Percentiles rank a stretch among this genome's conserved stretches.
Evolutionary conservation across 2,888 invertebrate species (phyloP).

Genomic region (Nephrotoma appendiculata): DNA sequence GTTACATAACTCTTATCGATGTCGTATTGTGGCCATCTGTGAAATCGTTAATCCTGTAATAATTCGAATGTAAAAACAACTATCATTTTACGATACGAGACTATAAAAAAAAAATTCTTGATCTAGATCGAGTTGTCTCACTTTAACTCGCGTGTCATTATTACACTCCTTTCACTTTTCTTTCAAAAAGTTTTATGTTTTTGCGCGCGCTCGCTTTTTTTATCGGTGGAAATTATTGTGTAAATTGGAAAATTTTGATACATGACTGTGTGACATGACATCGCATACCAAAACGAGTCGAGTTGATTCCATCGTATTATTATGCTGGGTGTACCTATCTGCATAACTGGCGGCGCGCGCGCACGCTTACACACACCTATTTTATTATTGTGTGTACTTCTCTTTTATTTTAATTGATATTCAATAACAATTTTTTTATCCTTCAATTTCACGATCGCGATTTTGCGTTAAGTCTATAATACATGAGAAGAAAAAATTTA

Average conservation of each 20-base stretch:
- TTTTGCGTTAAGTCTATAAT: background rate
- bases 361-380: background rate
- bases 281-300: too few species aligned
- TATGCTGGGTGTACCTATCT: background rate
- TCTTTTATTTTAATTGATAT: background rate
- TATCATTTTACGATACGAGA: background rate
- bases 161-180: constrained; percentile 3
- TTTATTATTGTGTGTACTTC: background rate
- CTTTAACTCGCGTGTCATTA: background rate
- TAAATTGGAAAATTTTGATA: background rate
- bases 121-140: constrained; percentile 4
- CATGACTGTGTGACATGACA: too few species aligned
- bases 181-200: background rate
- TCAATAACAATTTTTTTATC: constrained; percentile 4
- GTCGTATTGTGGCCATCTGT: background rate
- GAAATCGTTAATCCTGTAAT: background rate
- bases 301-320: too few species aligned
- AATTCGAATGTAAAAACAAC: background rate
- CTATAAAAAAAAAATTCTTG: constrained; percentile 2
- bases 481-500: background rate
- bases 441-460: background rate
- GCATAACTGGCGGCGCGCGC: background rate
- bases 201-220: background rate
- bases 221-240: background rate
- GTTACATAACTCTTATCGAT: background rate